Conservation (phyloP, 2,888 invertebrate genomes). For the Chrysina gloriosa region DNA sequence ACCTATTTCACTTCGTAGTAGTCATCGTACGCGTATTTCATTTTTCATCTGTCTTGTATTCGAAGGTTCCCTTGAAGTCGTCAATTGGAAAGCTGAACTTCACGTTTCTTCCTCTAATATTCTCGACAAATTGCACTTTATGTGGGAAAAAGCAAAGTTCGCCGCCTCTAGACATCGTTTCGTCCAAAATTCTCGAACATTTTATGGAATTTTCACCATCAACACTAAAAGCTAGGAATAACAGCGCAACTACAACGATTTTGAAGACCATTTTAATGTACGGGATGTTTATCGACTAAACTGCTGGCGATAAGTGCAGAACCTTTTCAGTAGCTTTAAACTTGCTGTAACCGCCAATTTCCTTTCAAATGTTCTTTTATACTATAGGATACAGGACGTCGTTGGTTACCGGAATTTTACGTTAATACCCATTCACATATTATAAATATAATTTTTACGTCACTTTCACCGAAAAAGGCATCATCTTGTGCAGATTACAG, state of each 20-base stretch:
- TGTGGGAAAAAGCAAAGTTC: slow-evolving; percentile 27
- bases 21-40: slow-evolving; percentile 1
- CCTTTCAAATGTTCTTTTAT: slow-evolving; percentile 13
- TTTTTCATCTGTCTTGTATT: slow-evolving; percentile 24
- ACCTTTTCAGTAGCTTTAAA: background rate
- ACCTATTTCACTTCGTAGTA: slow-evolving; percentile 6
- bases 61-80: background rate
- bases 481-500: background rate
- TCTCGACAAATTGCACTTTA: slow-evolving; percentile 30
- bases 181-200: slow-evolving; percentile 9
- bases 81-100: slow-evolving; percentile 27
- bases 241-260: background rate
- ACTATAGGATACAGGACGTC: background rate
- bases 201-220: background rate
- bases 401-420: background rate
- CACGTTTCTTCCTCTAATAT: slow-evolving; percentile 2
- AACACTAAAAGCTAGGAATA: background rate
- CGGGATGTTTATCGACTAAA: background rate
- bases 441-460: slow-evolving; percentile 24
- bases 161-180: slow-evolving; percentile 10
- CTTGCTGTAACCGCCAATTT: background rate
- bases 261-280: slow-evolving; percentile 11
- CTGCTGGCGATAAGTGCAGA: background rate
- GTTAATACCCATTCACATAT: background rate
- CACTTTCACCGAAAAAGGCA: background rate